Evolutionary conservation across 2,797 vertebrate species (phyloP).

Genomic region (Columba guinea): DNA sequence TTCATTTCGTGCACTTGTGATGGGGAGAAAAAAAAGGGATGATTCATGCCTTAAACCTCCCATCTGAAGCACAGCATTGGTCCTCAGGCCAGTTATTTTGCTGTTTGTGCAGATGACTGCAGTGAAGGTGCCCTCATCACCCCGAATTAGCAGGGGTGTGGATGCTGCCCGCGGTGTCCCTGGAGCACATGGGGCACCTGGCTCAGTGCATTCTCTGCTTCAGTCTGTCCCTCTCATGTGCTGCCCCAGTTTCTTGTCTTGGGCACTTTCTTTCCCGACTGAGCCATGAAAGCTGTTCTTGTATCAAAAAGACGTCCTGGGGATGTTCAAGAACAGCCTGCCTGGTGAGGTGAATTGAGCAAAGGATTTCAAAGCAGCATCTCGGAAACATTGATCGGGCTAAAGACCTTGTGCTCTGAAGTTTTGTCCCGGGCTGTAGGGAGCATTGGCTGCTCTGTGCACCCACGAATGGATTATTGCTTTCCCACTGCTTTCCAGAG

Average conservation of each 20-base stretch:
- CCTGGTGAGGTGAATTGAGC: not conserved
- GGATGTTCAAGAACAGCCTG: not conserved
- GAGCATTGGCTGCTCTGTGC: fast-evolving
- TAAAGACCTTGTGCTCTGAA: not conserved
- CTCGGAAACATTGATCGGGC: not conserved
- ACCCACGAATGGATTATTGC: fast-evolving
- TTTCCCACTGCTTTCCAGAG: not conserved
- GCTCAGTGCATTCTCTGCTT: not conserved
- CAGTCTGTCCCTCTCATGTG: not conserved
- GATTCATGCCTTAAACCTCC: not conserved
- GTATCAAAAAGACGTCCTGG: not conserved
- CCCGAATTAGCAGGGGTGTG: not conserved
- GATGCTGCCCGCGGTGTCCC: not conserved
- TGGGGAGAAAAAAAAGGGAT: not conserved
- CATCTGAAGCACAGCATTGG: fast-evolving
- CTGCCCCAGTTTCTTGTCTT: not conserved
- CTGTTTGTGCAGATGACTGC: not conserved
- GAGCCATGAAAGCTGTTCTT: not conserved
- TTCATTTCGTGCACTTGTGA: not conserved
- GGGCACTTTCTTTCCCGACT: not conserved
- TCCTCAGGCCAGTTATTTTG: not conserved
- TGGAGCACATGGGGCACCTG: not conserved
- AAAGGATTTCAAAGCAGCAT: not conserved
- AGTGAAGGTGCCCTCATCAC: not conserved
- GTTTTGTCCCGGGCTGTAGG: fast-evolving